Evolutionary conservation across 2,797 vertebrate genomes (phyloP), one percentile per base, ranked within the genome.

Genomic region (Hydrolagus colliei): DNA sequence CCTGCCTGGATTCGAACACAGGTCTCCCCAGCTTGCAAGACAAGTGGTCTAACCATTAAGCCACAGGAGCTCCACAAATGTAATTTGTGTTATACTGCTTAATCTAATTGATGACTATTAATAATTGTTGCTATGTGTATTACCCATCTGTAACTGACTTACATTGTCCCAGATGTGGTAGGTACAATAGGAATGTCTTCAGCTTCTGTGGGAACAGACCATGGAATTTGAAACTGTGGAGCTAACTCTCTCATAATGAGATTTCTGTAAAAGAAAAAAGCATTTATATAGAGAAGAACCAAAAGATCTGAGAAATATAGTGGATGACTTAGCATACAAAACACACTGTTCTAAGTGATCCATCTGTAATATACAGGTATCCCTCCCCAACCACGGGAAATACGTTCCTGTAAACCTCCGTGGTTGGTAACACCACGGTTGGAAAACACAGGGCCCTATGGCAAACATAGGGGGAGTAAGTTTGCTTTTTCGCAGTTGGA

Each of bases 121-220:
- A 18, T 20, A 20, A 84, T 41, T 65, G 61, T 22, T 63, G 13
- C 27, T 82, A 32, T 16, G 10, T 41, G 18, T 35, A 67, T 14
- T 67, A 32, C 27, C 9, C 14, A 79, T 79, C 12, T n/a, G 75
- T 27, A 85, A 10, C 61, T 9, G 73, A 90, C 94, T 90, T 92
- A 96, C 96, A 96, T 96, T 87, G 96, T 96, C 87, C 96, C 96
- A 86, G 95, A 97, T 76, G 96, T 97, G 63, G 96, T 97, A 88
- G 96, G 96, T 86, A 97, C 96, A 89, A 97, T 96, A 72, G 96
- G 96, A 86, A 97, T 97, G 89, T 97, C 96, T 89, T 97, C 96
- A 80, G 96, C 96, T 92, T 96, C 96, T 87, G 96, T 88, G 52
- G 96, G 96, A 89, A 97, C 95, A 0, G 96, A 97, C 96, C 96